Evolutionary conservation across 2,888 invertebrate species (phyloP), one percentile per base, ranked within the genome.

Genomic region (Mythimna pallens): DNA sequence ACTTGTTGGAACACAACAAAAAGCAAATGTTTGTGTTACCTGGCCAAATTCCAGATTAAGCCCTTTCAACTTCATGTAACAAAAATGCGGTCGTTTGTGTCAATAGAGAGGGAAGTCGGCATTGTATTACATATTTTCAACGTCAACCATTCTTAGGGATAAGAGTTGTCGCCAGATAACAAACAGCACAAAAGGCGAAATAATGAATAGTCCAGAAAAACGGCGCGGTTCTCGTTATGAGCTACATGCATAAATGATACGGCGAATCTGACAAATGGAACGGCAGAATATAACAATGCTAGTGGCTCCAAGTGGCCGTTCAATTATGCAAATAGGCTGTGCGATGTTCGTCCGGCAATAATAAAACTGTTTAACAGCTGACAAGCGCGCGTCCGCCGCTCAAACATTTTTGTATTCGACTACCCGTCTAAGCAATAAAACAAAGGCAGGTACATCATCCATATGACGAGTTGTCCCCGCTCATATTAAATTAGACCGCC

Each of bases 261-360:
- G 89, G 91, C 93, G 92, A 95, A 96, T 96, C 96, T 96, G 95
- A 95, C 96, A 96, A 96, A 96, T 96, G 96, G 94, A 91, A 93
- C 93, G 96, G 95, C 94, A 93, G 92, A 95, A 93, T 94, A 95
- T 96, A 96, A 96, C 96, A 96, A 96, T 94, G 96, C 92, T 94
- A 94, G 95, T 94, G 93, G 91, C 92, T 95, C 94, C 93, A 95
- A 96, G 95, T 96, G 95, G 93, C 93, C 94, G 94, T 96, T 96
- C 96, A 96, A 96, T 96, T 96, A 96, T 96, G 96, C 96, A 96
- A 96, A 96, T 96, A 94, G 94, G 92, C 93, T 92, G 92, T 84
- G 90, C 94, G 90, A 93, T 94, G 94, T 93, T 92, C 93, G 93
- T 93, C 94, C 93, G 89, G 93, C 94, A 94, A 95, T 95, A 96